Conservation (phyloP, 1,140 invertebrate species). For the Anoplolepis gracilipes region DNA sequence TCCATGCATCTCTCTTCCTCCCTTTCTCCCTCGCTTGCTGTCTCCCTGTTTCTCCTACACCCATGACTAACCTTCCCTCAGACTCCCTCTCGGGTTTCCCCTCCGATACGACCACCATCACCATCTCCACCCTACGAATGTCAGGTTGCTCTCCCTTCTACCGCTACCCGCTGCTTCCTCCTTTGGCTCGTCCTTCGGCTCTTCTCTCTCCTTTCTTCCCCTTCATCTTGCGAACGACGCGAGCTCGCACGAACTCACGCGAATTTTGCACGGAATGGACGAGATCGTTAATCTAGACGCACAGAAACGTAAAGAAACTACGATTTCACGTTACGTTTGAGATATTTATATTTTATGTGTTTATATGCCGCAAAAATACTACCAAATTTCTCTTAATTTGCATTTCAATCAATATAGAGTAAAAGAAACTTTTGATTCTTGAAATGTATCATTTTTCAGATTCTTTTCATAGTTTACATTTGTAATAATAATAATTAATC, state of each 20-base stretch:
- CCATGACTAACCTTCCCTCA: conserved; percentile 57
- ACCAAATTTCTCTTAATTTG: not conserved
- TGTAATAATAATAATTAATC: not conserved
- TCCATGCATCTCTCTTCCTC: conserved; percentile 73
- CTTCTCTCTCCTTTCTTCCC: conserved; percentile 17
- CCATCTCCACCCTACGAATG: conserved; percentile 63
- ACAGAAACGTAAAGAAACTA: conserved; percentile 39
- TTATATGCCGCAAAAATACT: not conserved
- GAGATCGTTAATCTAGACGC: conserved; percentile 49
- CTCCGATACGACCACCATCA: conserved; percentile 65
- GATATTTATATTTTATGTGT: conserved; percentile 29
- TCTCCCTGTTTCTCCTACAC: conserved; percentile 56
- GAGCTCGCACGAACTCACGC: conserved; percentile 49
- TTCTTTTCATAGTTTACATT: not conserved
- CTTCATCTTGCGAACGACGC: conserved; percentile 41
- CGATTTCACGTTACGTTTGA: not conserved
- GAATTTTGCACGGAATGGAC: conserved; percentile 14
- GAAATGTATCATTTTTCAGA: not conserved
- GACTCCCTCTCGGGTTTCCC: conserved; percentile 65
- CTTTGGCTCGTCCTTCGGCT: conserved; percentile 53
- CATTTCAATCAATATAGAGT: not conserved
- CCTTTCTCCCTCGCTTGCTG: conserved; percentile 55
- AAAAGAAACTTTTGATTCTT: not conserved
- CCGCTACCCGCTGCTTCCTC: conserved; percentile 50
- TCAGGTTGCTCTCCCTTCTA: conserved; percentile 65